Base-by-base conservation (phyloP, 2,888 invertebrate species). In the Epicampocera succincta region DNA sequence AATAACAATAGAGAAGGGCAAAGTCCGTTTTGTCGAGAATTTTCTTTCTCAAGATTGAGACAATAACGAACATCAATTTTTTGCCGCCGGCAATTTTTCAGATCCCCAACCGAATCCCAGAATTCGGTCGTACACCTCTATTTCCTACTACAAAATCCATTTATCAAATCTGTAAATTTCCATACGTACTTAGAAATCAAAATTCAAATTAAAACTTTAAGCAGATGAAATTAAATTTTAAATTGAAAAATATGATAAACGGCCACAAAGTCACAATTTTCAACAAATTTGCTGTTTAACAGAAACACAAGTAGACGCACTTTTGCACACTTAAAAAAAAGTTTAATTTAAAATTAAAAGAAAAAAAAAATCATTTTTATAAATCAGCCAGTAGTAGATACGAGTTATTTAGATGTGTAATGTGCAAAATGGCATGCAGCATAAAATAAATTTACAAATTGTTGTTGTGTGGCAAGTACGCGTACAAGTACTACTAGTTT, bases 171-270 rank as follows among this genome's bases (percentile, higher is more conserved):
- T 44, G n/a, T 52, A 25, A 71, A 74, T 80, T 74, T 65, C 69
- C 74, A 52, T 74, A n/a, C n/a, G n/a, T 54, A 50, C 44, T 61
- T 33, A 56, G 40, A 69, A 58, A 40, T 56, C 4, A 33, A 38
- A 17, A 52, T n/a, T 5, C 1, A 61, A 9, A 68, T 15, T 33
- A 38, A 58, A 69, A 56, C 3, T 29, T 29, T 19, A 19, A 46
- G 5, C 29, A 54, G 44, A 68, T 69, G 61, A 61, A 76, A 76
- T 68, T 15, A n/a, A n/a, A n/a, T n/a, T n/a, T n/a, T n/a, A n/a
- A n/a, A n/a, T n/a, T n/a, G n/a, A 60, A 72, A 73, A 66, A 58
- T 69, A 56, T 76, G 69, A 76, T 76, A 63, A 78, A 78, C 72
- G 77, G 65, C 77, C 21, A 38, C 71, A 78, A 78, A 78, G 50